Base-by-base conservation (phyloP, 2,888 invertebrate species). In the Empis livida region DNA sequence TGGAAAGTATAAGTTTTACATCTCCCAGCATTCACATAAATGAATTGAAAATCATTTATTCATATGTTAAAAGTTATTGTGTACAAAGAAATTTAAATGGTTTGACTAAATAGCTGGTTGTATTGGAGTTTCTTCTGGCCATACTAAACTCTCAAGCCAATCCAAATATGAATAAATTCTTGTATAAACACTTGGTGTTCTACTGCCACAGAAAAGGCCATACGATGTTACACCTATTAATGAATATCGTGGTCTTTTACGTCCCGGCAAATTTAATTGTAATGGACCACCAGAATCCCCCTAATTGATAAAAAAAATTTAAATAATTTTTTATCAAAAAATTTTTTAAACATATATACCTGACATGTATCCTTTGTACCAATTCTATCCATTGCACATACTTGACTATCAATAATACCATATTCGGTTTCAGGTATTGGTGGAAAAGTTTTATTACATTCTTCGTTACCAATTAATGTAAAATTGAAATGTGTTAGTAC, bases 281-380 rank as follows among this genome's bases (percentile, higher is more conserved):
- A 68, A 48, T 1, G 67, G 68, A 14, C 67, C 66, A 2, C 67
- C 68, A 1, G 67, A 68, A 39, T 68, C 68, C 0, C 68, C 68
- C 55, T 61, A 17, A 39, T 44, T 42, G 45, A 27, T 13, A 37
- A 20, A 13, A 41, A 40, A 37, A 16, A 45, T 14, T 3, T n/a
- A 35, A 13, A 5, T 35, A n/a, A 8, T 3, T n/a, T n/a, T 35
- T n/a, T 5, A n/a, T 35, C 2, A n/a, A 13, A n/a, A n/a, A 35
- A 5, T 35, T 35, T 32, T 8, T 8, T 5, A 10, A 32, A 32
- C n/a, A 10, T 15, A 40, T 38, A 30, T 43, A 60, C 61, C 53
- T 66, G 67, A 42, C 67, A 67, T 6, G 67, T 67, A 41, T 67
- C 67, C 10, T 62, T 61, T n/a, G 56, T 56, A 32, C 59, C 51